Percentiles rank a stretch among this genome's conserved stretches.
phyloP scores from a whole-genome alignment of 2,888 invertebrate genomes.

The Adineta ricciae region DNA sequence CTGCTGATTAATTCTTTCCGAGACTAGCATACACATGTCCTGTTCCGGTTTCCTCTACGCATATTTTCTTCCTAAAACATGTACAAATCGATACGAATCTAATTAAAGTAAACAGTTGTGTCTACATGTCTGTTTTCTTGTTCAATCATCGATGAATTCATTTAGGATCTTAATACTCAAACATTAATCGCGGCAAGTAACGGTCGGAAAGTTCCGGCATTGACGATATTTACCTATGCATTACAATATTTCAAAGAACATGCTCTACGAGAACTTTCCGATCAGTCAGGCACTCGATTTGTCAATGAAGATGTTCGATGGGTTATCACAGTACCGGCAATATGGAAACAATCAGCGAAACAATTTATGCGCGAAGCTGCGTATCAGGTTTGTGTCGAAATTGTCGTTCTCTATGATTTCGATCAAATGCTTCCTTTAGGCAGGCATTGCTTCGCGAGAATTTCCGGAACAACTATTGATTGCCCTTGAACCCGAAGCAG shows the following conservation, averaged over 20 bases:
- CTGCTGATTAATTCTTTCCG: no score
- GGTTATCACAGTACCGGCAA: constrained; percentile 57
- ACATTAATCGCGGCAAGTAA: constrained; percentile 52
- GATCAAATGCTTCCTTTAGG: constrained; percentile 43
- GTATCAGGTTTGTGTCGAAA: constrained; percentile 47
- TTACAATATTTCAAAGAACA: constrained; percentile 54
- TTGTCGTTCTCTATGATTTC: background rate
- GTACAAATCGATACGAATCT: background rate
- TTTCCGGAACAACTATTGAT: constrained; percentile 53
- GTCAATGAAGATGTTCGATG: constrained; percentile 46
- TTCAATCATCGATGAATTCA: no score
- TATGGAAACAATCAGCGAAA: constrained; percentile 56
- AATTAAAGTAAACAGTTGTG: background rate
- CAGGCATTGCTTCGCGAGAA: constrained; percentile 51
- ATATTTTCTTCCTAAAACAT: no score
- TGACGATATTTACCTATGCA: constrained; percentile 53
- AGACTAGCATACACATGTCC: no score
- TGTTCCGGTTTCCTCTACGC: no score
- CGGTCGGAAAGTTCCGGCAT: constrained; percentile 51
- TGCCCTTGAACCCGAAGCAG: constrained; percentile 56
- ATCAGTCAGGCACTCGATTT: constrained; percentile 51
- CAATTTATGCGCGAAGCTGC: constrained; percentile 56
- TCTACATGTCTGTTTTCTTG: background rate
- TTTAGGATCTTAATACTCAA: constrained; percentile 51
- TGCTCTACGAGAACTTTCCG: constrained; percentile 53